A percentile compares a stretch with the other conserved stretches of the same genome.
Conservation (phyloP, 2,113 vertebrate genomes). For the Tylochromis polylepis region DNA sequence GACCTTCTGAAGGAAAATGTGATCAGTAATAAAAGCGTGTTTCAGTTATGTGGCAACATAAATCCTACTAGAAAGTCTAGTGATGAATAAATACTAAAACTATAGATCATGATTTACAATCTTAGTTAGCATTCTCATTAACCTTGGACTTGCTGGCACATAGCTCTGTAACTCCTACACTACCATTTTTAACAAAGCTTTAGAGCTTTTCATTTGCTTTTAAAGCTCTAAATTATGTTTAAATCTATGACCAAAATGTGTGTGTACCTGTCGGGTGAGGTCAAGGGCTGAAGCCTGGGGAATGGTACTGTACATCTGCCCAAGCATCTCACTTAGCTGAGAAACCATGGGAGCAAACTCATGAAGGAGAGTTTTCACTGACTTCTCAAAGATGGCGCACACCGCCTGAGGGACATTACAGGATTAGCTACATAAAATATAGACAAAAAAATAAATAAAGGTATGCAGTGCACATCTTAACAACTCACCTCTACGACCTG, state of each 20-base stretch:
- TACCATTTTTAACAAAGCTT: neutral
- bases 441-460: neutral
- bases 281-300: conserved; percentile 96
- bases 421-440: neutral
- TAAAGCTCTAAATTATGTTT: no score
- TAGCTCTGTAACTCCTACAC: neutral
- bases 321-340: conserved; percentile 97
- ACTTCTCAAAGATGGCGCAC: conserved; percentile 98
- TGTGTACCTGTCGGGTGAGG: conserved; percentile 90
- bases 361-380: conserved; percentile 94
- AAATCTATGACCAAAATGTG: neutral
- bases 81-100: neutral
- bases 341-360: conserved; percentile 98
- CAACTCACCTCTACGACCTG: conserved; percentile 94
- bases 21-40: neutral
- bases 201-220: no score
- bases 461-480: rapidly evolving
- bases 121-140: neutral
- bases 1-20: neutral
- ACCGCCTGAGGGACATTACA: conserved; percentile 78
- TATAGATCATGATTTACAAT: neutral
- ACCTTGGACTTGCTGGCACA: neutral
- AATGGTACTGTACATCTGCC: conserved; percentile 99
- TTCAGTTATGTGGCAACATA: neutral
- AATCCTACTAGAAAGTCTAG: neutral